These are phyloP conservation scores for Xiphorhynchus elegans DNA, from an alignment of 2,113 vertebrate species.

Conservation along the genomic window DNA sequence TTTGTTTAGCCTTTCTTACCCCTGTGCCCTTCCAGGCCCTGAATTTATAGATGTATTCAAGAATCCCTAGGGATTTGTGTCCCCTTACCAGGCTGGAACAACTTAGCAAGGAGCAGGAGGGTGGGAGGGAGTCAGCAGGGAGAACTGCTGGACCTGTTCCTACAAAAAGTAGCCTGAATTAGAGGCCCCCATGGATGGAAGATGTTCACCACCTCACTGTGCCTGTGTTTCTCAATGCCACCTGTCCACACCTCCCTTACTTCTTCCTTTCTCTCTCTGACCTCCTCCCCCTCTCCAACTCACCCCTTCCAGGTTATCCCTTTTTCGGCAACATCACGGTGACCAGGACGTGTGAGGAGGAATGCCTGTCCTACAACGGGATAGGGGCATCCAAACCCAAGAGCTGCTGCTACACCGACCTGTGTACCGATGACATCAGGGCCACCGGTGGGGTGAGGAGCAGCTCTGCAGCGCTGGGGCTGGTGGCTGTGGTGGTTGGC, in stretches of 20 bases:
- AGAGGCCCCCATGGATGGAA: background rate
- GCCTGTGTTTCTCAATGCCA: fast-evolving
- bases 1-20: background rate
- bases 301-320: conserved; percentile 19
- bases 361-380: fast-evolving
- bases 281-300: background rate
- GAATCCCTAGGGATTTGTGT: background rate
- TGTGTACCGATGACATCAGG: background rate
- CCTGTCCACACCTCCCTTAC: background rate
- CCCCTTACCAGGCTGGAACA: background rate
- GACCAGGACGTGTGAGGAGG: conserved; percentile 2
- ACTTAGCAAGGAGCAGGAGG: background rate
- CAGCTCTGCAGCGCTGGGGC: fast-evolving
- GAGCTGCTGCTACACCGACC: conserved; percentile 8
- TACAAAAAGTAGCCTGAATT: fast-evolving
- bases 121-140: background rate
- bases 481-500: background rate
- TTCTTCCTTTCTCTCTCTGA: background rate
- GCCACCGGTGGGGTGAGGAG: fast-evolving
- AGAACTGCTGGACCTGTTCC: background rate
- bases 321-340: conserved; percentile 41
- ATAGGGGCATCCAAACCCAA: background rate
- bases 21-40: fast-evolving
- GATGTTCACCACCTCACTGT: background rate
- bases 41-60: background rate